Conservation (phyloP, 1,140 invertebrate species). For the Caenorhabditis latens region DNA sequence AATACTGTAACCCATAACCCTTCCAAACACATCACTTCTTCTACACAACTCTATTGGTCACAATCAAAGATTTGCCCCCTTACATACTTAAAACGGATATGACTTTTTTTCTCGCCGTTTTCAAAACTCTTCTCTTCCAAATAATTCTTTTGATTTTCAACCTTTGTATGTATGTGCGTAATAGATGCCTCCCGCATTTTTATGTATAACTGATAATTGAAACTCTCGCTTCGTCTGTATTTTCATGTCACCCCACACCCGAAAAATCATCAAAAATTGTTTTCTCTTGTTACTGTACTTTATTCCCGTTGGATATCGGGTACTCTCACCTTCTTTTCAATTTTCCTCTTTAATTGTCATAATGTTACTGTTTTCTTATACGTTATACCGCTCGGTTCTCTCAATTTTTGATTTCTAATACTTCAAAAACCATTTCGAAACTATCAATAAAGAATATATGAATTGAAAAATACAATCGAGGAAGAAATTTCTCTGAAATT, state of each 20-base stretch:
- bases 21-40: neutral
- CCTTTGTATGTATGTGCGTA: neutral
- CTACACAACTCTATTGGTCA: no score
- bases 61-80: neutral
- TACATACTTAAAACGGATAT: neutral
- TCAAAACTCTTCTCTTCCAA: neutral
- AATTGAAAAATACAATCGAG: neutral
- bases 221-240: neutral
- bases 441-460: neutral
- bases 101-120: neutral
- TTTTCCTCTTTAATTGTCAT: neutral
- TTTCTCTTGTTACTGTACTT: slow-evolving; percentile 33
- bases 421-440: no score
- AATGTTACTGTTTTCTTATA: neutral
- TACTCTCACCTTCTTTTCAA: neutral
- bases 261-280: slow-evolving; percentile 41
- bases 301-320: slow-evolving; percentile 54
- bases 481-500: neutral
- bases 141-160: slow-evolving; percentile 17
- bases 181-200: slow-evolving; percentile 36
- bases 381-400: no score
- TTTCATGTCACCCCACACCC: slow-evolving; percentile 47
- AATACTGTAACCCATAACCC: neutral
- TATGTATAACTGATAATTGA: slow-evolving; percentile 29
- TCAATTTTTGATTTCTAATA: neutral